Percentiles rank a stretch among this genome's conserved stretches.
These are phyloP conservation scores for Ptychodera flava DNA, from an alignment of 35 echinoderm and acorn worm species.

Conservation along the genomic window DNA sequence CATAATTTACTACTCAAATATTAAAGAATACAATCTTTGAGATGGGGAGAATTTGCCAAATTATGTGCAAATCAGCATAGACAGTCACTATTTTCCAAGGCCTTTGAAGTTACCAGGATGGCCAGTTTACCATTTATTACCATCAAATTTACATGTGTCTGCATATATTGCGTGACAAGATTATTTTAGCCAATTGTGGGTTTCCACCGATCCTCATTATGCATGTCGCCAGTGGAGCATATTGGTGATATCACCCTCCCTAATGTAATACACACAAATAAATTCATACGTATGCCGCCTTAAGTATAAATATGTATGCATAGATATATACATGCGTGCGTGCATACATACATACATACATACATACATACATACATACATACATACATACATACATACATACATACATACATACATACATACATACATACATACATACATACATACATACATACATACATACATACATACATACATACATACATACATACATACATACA, in stretches of 20 bases:
- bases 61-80: too few species aligned
- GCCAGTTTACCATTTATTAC: neutral
- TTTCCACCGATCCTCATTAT: neutral
- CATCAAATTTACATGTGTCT: too few species aligned
- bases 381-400: neutral
- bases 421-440: conserved; percentile 2
- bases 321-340: neutral
- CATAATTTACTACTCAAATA: too few species aligned
- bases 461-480: conserved; percentile 2
- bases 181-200: neutral
- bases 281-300: neutral
- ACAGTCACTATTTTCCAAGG: neutral
- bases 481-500: conserved; percentile 2
- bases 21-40: too few species aligned
- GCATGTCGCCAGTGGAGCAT: neutral
- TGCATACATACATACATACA: neutral
- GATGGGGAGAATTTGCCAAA: too few species aligned
- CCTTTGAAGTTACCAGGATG: neutral
- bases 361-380: neutral
- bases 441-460: neutral
- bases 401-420: neutral
- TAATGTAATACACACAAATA: neutral
- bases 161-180: too few species aligned
- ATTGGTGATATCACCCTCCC: neutral
- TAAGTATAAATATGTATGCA: neutral